Conservation (phyloP, 2,113 vertebrate species). For the Paramormyrops kingsleyae region DNA sequence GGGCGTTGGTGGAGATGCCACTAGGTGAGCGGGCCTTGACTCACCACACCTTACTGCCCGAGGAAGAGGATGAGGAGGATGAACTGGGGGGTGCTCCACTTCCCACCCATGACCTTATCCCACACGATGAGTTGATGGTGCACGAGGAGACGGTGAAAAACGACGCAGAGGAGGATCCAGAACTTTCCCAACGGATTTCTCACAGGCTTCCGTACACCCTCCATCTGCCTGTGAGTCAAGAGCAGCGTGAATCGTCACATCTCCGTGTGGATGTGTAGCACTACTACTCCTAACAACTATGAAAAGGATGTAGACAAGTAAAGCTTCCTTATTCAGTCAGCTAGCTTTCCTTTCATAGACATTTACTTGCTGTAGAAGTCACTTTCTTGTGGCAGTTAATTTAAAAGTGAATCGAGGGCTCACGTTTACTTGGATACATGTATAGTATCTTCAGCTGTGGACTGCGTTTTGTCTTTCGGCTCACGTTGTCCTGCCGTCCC, state of each 20-base stretch:
- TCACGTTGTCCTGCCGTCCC: constrained; percentile 27
- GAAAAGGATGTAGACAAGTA: background rate
- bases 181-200: constrained; percentile 77
- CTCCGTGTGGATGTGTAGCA: too few species aligned
- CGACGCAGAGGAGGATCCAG: constrained; percentile 73
- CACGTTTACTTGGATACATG: background rate
- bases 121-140: constrained; percentile 95
- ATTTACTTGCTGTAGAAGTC: background rate
- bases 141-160: constrained; percentile 93
- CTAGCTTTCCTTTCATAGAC: background rate
- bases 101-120: constrained; percentile 84
- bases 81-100: constrained; percentile 77
- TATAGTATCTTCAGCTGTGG: background rate
- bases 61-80: constrained; percentile 60
- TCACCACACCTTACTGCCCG: constrained; percentile 79
- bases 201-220: constrained; percentile 87
- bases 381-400: background rate
- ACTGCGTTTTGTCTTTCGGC: too few species aligned
- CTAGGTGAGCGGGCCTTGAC: constrained; percentile 79
- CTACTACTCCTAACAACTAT: too few species aligned
- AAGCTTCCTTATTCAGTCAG: background rate
- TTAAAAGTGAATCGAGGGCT: background rate
- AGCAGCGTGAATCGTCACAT: background rate
- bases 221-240: constrained; percentile 83
- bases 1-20: constrained; percentile 67